Percentiles rank a stretch among this genome's conserved stretches.
Conservation (phyloP, 64 coral and sea anemone genomes). For the Hydrozoanthus tunicans region DNA sequence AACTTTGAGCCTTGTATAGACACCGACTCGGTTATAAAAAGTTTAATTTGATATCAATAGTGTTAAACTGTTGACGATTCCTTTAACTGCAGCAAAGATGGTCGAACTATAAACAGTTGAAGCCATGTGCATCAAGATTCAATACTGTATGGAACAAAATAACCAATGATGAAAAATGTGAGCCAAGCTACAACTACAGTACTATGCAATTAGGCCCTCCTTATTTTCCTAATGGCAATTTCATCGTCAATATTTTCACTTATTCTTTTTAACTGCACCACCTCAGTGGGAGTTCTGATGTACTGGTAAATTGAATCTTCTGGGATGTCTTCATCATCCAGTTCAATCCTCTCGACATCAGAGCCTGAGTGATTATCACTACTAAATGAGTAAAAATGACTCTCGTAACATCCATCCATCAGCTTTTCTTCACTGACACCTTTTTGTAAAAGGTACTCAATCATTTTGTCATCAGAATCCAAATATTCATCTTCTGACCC, state of each 20-base stretch:
- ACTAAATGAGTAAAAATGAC: constrained; percentile 26
- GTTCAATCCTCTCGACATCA: background rate
- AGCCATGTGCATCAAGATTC: too few species aligned
- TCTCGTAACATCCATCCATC: constrained; percentile 51
- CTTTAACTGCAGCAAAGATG: too few species aligned
- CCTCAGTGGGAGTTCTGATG: constrained; percentile 17
- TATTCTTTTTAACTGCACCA: constrained; percentile 35
- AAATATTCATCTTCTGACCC: background rate
- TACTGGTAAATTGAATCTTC: constrained; percentile 29
- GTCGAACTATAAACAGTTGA: too few species aligned
- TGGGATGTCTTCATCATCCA: constrained; percentile 30
- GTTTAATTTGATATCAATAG: too few species aligned
- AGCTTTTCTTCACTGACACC: constrained; percentile 41
- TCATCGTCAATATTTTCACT: background rate
- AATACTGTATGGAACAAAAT: too few species aligned
- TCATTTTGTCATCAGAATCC: constrained; percentile 47
- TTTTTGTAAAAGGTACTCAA: constrained; percentile 18
- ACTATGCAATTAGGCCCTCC: background rate
- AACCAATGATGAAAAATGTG: too few species aligned
- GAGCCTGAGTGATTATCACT: background rate
- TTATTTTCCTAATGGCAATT: background rate
- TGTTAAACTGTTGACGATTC: too few species aligned
- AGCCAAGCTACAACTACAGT: too few species aligned
- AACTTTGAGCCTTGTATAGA: too few species aligned
- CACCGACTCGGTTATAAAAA: too few species aligned